Conservation (phyloP, 2,888 invertebrate genomes). For the Diarsia mendica region DNA sequence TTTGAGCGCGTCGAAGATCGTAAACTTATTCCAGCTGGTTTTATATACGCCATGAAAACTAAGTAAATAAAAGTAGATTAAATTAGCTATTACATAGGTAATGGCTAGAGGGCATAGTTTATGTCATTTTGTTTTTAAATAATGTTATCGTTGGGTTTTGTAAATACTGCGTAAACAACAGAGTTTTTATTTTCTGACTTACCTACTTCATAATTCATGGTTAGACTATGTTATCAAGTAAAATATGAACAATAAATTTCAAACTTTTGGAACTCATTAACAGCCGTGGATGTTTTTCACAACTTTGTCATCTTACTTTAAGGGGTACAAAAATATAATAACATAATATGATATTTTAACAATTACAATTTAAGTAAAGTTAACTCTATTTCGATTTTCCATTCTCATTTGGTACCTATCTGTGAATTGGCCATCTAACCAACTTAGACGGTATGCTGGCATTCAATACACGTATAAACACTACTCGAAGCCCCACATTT, state of each 20-base stretch:
- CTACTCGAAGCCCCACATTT: no score
- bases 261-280: background rate
- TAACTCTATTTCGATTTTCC: no score
- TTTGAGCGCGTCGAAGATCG: conserved; percentile 33
- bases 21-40: conserved; percentile 41
- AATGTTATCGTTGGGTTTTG: background rate
- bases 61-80: conserved; percentile 49
- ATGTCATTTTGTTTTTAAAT: conserved; percentile 14
- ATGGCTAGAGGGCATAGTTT: conserved; percentile 13
- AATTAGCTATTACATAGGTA: conserved; percentile 31
- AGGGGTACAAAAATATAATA: no score
- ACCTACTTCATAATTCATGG: background rate
- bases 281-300: background rate
- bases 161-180: background rate
- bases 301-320: background rate
- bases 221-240: background rate
- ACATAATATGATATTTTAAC: no score
- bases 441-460: no score
- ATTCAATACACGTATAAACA: no score
- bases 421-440: no score
- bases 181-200: background rate
- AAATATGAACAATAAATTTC: background rate
- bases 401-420: no score
- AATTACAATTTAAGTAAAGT: no score
- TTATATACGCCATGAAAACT: conserved; percentile 53